Percentiles rank a stretch among this genome's conserved stretches.
Evolutionary conservation across 30 jellyfish, hydroid and myxozoan species (phyloP).

Genomic region (Aurelia aurita): DNA sequence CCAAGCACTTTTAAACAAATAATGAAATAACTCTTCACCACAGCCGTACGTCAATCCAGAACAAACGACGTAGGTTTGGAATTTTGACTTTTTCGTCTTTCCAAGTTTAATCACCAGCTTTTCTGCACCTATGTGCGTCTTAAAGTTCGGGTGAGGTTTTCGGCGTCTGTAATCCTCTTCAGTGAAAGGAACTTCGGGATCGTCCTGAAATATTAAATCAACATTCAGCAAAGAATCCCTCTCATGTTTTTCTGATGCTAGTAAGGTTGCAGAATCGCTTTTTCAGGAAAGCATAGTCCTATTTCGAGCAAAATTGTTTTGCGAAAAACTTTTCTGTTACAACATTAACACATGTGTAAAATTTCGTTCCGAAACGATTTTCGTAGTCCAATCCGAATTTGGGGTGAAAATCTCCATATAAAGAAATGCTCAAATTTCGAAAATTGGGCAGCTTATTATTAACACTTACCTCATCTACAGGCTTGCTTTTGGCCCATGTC

Average conservation of each 20-base stretch:
- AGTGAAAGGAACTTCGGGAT: constrained; percentile 96
- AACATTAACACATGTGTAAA: too few species aligned
- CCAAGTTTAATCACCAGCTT: constrained; percentile 90
- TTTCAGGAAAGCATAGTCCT: too few species aligned
- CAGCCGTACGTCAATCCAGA: constrained; percentile 96
- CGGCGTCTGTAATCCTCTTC: constrained; percentile 97
- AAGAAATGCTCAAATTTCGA: too few species aligned
- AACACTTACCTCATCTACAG: constrained; percentile 81
- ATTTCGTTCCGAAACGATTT: too few species aligned
- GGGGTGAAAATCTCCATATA: too few species aligned
- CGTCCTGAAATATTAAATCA: constrained; percentile 67
- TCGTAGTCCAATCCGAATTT: too few species aligned
- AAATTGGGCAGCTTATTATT: too few species aligned
- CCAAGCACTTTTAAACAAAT: constrained; percentile 93
- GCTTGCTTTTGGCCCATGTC: constrained; percentile 96
- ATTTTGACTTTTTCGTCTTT: constrained; percentile 83
- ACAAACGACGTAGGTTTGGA: constrained; percentile 86
- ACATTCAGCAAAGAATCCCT: too few species aligned
- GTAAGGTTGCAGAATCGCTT: too few species aligned
- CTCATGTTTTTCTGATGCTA: too few species aligned
- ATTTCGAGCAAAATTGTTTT: too few species aligned
- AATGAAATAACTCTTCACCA: constrained; percentile 91
- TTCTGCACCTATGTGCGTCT: constrained; percentile 91
- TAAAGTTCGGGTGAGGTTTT: constrained; percentile 93
- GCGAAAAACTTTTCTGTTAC: too few species aligned